Evolutionary conservation across 2,888 invertebrate genomes (phyloP).

Genomic region (Eupithecia pulchellata): DNA sequence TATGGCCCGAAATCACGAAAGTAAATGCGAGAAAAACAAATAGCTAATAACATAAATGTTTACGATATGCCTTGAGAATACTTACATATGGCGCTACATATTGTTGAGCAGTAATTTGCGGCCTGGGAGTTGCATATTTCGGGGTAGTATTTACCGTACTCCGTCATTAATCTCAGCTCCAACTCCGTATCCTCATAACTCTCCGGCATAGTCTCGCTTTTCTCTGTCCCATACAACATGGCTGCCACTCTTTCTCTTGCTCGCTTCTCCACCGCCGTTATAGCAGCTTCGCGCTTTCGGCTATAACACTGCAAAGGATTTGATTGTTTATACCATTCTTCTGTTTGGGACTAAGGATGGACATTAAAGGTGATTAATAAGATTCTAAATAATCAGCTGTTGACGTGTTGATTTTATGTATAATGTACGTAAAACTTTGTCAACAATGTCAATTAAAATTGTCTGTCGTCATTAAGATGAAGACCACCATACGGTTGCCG

Average conservation of each 20-base stretch:
- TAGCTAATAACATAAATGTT: no score
- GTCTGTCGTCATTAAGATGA: neutral
- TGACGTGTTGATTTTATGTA: neutral
- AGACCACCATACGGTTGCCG: neutral
- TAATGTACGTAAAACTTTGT: neutral
- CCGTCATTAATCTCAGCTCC: neutral
- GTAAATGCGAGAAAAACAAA: no score
- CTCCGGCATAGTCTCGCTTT: neutral
- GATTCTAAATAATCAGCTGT: neutral
- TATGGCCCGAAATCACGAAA: no score
- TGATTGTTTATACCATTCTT: neutral
- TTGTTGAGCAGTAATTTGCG: neutral
- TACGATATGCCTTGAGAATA: neutral
- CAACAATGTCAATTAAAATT: neutral
- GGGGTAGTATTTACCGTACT: neutral
- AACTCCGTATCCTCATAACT: no score
- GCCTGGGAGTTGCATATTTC: neutral
- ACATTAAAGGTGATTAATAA: neutral
- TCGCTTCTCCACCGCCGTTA: neutral
- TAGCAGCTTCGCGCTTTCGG: neutral
- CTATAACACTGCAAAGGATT: neutral
- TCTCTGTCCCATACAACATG: neutral
- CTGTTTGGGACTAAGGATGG: neutral
- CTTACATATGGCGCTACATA: neutral
- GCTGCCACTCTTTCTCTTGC: conserved; percentile 17